phyloP scores from a whole-genome alignment of 2,113 vertebrate genomes.

The Danionella cerebrum region DNA sequence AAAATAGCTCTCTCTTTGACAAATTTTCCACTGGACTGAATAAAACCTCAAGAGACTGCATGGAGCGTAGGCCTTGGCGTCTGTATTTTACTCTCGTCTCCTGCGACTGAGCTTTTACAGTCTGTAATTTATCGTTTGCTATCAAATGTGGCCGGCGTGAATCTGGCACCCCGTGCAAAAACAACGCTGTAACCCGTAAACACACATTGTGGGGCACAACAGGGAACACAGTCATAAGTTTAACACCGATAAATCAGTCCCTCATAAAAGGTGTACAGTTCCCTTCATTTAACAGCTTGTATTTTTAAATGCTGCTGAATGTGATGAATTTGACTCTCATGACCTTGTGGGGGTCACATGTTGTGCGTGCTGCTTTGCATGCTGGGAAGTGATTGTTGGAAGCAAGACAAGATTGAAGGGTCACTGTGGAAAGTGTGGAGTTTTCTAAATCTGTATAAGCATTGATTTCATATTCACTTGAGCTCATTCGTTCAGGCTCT shows the following conservation, averaged over 20 bases:
- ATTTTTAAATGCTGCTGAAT: constrained; percentile 23
- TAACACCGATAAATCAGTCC: constrained; percentile 2
- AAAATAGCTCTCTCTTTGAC: constrained; percentile 21
- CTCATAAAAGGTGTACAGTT: background rate
- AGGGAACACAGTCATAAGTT: background rate
- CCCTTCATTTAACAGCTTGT: constrained; percentile 3
- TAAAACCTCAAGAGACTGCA: constrained; percentile 32
- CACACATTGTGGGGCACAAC: background rate
- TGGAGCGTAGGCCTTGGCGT: constrained; percentile 21
- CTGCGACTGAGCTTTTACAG: constrained; percentile 31
- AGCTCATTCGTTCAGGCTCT: background rate
- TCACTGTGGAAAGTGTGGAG: no score
- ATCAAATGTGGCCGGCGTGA: constrained; percentile 25
- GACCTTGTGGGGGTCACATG: constrained; percentile 3
- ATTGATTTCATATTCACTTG: constrained; percentile 41
- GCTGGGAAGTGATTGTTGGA: constrained; percentile 23
- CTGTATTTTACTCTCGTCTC: constrained; percentile 24
- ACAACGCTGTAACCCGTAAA: background rate
- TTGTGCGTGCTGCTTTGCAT: constrained; percentile 27
- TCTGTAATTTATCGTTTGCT: constrained; percentile 38
- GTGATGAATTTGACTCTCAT: constrained; percentile 17
- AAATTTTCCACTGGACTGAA: constrained; percentile 24
- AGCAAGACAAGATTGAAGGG: constrained; percentile 26
- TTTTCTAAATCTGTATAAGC: constrained; percentile 32
- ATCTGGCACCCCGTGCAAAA: no score